These are phyloP conservation scores for Gavia stellata DNA, from an alignment of 2,113 vertebrate genomes.

Conservation along the genomic window DNA sequence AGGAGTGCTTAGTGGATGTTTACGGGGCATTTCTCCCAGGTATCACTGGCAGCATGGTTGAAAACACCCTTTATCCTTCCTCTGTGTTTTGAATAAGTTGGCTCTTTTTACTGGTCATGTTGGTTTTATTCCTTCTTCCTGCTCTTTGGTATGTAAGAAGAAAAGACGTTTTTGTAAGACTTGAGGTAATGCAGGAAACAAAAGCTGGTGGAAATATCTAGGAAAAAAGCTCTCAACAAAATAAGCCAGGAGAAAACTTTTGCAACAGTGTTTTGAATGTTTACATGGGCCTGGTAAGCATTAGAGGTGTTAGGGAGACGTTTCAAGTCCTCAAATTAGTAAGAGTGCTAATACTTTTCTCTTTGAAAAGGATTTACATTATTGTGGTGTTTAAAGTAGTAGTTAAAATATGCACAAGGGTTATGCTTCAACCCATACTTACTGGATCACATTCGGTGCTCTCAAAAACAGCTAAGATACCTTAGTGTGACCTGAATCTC, in stretches of 20 bases:
- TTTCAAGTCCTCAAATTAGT: neutral
- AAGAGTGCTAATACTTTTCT: neutral
- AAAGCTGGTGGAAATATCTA: neutral
- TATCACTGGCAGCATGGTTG: neutral
- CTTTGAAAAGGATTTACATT: neutral
- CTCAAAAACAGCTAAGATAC: neutral
- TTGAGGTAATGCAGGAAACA: neutral
- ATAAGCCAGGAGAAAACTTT: neutral
- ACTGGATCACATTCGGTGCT: neutral
- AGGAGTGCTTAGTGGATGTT: neutral
- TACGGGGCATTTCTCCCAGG: neutral
- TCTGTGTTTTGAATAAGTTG: neutral
- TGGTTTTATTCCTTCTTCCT: neutral
- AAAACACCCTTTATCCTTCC: neutral
- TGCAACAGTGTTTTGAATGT: neutral
- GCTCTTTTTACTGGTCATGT: neutral
- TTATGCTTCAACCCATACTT: neutral
- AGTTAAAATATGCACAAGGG: neutral
- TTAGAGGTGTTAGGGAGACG: neutral
- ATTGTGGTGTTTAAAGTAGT: neutral
- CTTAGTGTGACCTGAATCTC: neutral
- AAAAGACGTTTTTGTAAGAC: neutral
- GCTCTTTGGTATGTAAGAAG: neutral
- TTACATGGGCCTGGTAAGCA: neutral
- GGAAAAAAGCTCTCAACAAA: neutral